Evolutionary conservation across 2,797 vertebrate genomes (phyloP).

Genomic region (Echeneis naucrates): DNA sequence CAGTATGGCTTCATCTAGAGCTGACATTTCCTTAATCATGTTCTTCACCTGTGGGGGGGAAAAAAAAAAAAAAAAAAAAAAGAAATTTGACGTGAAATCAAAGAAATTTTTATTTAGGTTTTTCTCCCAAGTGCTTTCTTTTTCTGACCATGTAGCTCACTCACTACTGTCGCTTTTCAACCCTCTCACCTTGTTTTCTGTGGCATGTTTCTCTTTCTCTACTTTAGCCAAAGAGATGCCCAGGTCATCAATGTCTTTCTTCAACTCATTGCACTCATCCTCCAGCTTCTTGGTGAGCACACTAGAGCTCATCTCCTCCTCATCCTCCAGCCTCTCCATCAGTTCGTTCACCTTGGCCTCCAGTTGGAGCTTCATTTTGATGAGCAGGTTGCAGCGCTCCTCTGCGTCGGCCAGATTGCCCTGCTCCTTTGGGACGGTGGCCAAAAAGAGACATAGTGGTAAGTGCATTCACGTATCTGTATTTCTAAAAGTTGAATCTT

Average conservation of each 20-base stretch:
- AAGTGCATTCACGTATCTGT: not conserved
- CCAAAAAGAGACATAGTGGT: not conserved
- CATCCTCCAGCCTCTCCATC: conserved; percentile 91
- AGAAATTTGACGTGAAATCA: too few relatives aligned
- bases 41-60: conserved; percentile 90
- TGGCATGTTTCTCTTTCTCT: conserved; percentile 95
- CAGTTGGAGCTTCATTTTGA: conserved; percentile 94
- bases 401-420: conserved; percentile 94
- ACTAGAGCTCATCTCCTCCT: conserved; percentile 91
- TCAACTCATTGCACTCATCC: conserved; percentile 93
- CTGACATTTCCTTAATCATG: conserved; percentile 93
- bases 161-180: not conserved
- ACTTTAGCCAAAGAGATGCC: conserved; percentile 94
- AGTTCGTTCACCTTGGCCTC: conserved; percentile 94
- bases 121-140: not conserved
- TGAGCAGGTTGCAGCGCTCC: conserved; percentile 93
- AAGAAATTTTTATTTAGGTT: not conserved
- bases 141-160: not conserved
- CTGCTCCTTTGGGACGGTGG: conserved; percentile 86
- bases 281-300: conserved; percentile 93
- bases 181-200: conserved; percentile 90
- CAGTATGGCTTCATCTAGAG: conserved; percentile 90
- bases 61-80: too few relatives aligned
- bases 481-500: conserved; percentile 1
- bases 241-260: conserved; percentile 95